Percentiles rank a stretch among this genome's conserved stretches.
phyloP scores from a whole-genome alignment of 1,140 invertebrate species.

The Hydropsyche tenuis region DNA sequence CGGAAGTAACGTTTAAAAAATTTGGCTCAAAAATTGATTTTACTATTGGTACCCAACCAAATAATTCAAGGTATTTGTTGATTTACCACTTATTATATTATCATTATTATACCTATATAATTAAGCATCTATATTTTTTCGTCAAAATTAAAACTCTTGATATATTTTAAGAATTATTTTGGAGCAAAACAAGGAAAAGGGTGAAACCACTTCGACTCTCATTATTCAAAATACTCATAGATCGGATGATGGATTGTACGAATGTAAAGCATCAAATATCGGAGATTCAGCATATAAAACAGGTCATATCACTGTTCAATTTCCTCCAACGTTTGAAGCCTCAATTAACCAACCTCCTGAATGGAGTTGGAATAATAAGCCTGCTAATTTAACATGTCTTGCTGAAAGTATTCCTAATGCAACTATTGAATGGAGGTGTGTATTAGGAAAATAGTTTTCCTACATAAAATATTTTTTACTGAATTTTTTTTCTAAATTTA shows the following conservation, averaged over 20 bases:
- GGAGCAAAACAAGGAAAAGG: slow-evolving; percentile 65
- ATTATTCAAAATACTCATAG: slow-evolving; percentile 69
- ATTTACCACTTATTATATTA: too few species aligned
- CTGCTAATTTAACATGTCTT: slow-evolving; percentile 87
- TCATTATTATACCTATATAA: slow-evolving; percentile 27
- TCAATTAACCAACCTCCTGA: slow-evolving; percentile 70
- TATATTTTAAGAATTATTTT: slow-evolving; percentile 64
- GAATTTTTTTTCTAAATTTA: slow-evolving; percentile 5
- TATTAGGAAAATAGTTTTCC: slow-evolving; percentile 17
- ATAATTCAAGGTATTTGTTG: slow-evolving; percentile 64
- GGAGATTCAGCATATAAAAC: slow-evolving; percentile 76
- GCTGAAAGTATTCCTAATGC: slow-evolving; percentile 91
- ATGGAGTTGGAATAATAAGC: slow-evolving; percentile 81
- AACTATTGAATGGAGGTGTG: slow-evolving; percentile 84
- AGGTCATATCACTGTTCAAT: slow-evolving; percentile 85
- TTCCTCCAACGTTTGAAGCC: slow-evolving; percentile 79
- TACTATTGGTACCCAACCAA: slow-evolving; percentile 65
- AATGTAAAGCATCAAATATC: slow-evolving; percentile 82
- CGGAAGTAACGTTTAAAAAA: slow-evolving; percentile 77
- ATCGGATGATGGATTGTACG: slow-evolving; percentile 86
- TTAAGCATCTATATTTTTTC: too few species aligned
- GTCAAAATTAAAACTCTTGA: slow-evolving; percentile 22
- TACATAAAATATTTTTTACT: slow-evolving; percentile 44
- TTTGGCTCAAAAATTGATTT: slow-evolving; percentile 64
- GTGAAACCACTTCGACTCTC: slow-evolving; percentile 70